Base-by-base conservation (phyloP, 1,140 invertebrate genomes). In the Stenopsyche tienmushanensis region DNA sequence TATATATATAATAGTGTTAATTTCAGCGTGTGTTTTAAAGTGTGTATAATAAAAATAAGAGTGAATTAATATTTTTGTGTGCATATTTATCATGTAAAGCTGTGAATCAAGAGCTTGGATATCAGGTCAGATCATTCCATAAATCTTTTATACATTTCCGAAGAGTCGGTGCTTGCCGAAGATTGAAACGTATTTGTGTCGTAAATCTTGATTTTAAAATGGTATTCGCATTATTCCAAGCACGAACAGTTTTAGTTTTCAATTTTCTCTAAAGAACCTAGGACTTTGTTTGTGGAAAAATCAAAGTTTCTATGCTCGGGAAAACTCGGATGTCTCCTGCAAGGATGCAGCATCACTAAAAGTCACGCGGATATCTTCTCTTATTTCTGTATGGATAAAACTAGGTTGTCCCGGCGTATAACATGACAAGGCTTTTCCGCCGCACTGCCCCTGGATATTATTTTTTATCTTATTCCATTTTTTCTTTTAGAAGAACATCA, bases 51-150 rank as follows among this genome's bases (percentile, higher is more conserved):
- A 15, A 34, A 34, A 34, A 13, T n/a, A 57, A 60, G 29, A 60
- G 42, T 47, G 42, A 60, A 47, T 26, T 41, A 39, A 60, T 60
- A 60, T 60, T 60, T 60, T 60, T 60, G 57, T 60, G 57, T 21
- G 41, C 29, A 47, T 47, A 21, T 47, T 54, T 18, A 55, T 15
- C 24, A 21, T 63, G 21, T 15, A n/a, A 10, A 10, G 17, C 7
- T 41, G 15, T 53, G 41, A 62, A 29, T 26, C 17, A 39, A 54
- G 50, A 63, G 50, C 50, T 52, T 54, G 60, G 47, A 53, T 39
- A 44, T 60, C 42, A 60, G 57, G 57, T 60, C 42, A 60, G 57
- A 47, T 13, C 18, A 44, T 60, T 60, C 42, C 23, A 17, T 44
- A 54, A 34, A n/a, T n/a, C n/a, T n/a, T n/a, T n/a, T n/a, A n/a